phyloP scores from a whole-genome alignment of 1,140 invertebrate genomes.

The Bombus terrestris region DNA sequence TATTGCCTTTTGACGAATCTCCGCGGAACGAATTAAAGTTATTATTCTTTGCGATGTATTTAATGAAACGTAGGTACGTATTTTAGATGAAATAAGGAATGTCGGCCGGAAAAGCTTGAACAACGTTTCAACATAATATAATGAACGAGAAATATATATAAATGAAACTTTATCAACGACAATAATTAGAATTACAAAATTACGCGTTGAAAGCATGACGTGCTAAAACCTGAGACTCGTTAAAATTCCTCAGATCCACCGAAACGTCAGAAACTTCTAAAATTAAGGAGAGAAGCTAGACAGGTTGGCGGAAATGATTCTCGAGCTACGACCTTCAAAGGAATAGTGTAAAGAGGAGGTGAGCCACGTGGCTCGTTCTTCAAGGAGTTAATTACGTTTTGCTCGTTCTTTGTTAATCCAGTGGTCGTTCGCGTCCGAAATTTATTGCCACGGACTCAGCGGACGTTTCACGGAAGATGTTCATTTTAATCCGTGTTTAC shows the following conservation, averaged over 20 bases:
- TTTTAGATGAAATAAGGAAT: no score
- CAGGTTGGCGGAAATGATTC: background rate
- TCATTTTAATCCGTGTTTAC: constrained; percentile 41
- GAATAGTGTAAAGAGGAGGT: background rate
- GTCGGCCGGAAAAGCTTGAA: no score
- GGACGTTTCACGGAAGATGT: background rate
- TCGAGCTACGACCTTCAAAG: background rate
- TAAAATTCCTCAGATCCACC: background rate
- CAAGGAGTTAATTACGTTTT: constrained; percentile 38
- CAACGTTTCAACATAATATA: no score
- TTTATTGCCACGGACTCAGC: background rate
- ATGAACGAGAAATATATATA: background rate
- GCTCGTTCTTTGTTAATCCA: constrained; percentile 14
- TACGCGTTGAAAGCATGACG: background rate
- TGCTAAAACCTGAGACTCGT: background rate
- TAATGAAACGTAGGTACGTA: background rate
- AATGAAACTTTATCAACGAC: background rate
- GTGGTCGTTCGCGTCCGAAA: constrained; percentile 4
- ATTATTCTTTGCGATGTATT: background rate
- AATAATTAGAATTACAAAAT: background rate
- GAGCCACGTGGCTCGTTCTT: background rate
- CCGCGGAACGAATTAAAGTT: background rate
- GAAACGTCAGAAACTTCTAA: background rate
- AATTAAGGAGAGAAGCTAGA: background rate
- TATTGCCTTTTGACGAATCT: no score